Evolutionary conservation across 2,113 vertebrate species (phyloP), one percentile per base, ranked within the genome.

Genomic region (Anhinga rufa): DNA sequence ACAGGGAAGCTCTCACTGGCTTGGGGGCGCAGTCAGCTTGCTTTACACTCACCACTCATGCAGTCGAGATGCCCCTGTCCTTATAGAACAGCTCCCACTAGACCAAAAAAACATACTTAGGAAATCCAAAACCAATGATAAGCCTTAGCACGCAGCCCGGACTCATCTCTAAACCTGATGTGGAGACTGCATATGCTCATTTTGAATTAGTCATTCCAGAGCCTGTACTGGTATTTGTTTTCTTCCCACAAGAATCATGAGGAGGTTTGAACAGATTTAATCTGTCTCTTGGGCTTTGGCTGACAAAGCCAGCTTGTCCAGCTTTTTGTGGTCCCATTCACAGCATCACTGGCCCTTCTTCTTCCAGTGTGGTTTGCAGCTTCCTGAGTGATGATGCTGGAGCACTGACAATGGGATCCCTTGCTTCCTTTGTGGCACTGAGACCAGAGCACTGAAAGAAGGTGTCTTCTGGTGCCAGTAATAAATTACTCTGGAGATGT

Each of bases 91-190:
- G 28, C 29, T 90, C 9, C 40, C 15, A 22, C 44, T 49, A 48
- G 29, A 52, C 36, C 17, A 28, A 46, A 87, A 87, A 58, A 31
- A 17, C 7, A 6, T 64, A 24, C 28, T 18, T 18, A 6, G 31
- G 55, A 83, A 68, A 84, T 57, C 12, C 6, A 28, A 61, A 79
- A 17, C 2, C 4, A 18, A 5, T 10, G 9, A 24, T 44, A 28
- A 82, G 10, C 17, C 24, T 68, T 49, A 49, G 20, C 28, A 12
- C 6, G 3, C 44, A 26, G 18, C 32, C 42, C 54, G 49, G 24
- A 81, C 24, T 49, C 6, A 0, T 0, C 2, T 28, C 29, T 57
- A 75, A 24, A 46, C 16, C 20, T 9, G 2, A 9, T 2, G 3
- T 10, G 32, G 32, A 71, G n/a, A 20, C 21, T 18, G 9, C 31